Base-by-base conservation (phyloP, 92 coral and sea anemone genomes). In the Epizoanthus rinbou region DNA sequence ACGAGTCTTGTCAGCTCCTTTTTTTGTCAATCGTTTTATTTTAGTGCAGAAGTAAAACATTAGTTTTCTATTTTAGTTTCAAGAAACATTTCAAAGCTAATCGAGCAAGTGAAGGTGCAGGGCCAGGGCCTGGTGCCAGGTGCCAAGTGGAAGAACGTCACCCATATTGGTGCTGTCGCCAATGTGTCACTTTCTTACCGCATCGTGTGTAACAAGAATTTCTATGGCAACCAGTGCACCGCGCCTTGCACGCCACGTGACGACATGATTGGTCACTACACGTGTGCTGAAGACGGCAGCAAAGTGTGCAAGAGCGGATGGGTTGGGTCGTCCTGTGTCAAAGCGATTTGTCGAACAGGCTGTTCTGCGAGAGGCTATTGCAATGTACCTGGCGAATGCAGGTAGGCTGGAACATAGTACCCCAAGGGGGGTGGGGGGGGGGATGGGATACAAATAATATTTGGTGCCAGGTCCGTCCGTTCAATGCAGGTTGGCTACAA, bases 231-330 rank as follows among this genome's bases (percentile, higher is more conserved):
- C 80, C 21, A 76, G 1, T 96, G 99, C 73, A 64, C 76, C 41
- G 90, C 22, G 50, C 18, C 33, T 18, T 96, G 99, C 23, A 37
- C 37, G 1, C 97, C 99, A 23, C 95, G 97, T n/a, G 76, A 96
- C 71, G 98, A 96, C 75, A 45, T 15, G 0, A 50, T 52, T 31
- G 99, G 98, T 7, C 99, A 96, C 64, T 89, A 74, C 57, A 86
- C 89, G 2, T 96, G 99, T 68, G 89, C 86, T 62, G 84, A 76
- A 28, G 28, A 79, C 54, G 99, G 99, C 16, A 79, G 64, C 17
- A 85, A 57, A 68, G 91, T 96, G n/a, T 96, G 99, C 76, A 79
- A 82, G 19, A 86, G 93, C 3, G 99, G 99, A 28, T 96, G 99
- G 99, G 72, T 80, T 9, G 91, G 87, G n/a, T 87, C 72, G 57